Evolutionary conservation across 2,888 invertebrate genomes (phyloP).

Genomic region (Yponomeuta evonymella): DNA sequence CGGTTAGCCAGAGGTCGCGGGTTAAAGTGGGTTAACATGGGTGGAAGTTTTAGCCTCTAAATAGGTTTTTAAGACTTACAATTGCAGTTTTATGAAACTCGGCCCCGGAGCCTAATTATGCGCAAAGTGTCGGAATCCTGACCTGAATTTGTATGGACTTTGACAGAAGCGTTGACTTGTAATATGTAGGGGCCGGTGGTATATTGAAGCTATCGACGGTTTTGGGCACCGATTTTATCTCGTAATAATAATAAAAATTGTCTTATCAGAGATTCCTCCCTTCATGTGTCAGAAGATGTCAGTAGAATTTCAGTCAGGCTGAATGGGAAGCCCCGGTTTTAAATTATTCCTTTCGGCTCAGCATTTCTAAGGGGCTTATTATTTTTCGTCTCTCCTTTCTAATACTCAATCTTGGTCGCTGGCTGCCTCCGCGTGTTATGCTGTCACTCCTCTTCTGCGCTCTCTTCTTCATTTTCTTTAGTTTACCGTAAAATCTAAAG

Average conservation of each 20-base stretch:
- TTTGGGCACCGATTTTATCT: background rate
- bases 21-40: no score
- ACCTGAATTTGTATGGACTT: no score
- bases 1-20: no score
- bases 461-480: background rate
- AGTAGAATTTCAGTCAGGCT: background rate
- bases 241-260: background rate
- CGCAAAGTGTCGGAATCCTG: no score
- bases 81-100: no score
- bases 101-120: no score
- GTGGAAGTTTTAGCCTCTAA: no score
- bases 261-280: background rate
- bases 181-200: slow-evolving; percentile 18
- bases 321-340: background rate
- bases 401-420: background rate
- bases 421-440: slow-evolving; percentile 6
- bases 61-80: no score
- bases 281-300: slow-evolving; percentile 1
- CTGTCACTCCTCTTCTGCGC: background rate
- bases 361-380: slow-evolving; percentile 10
- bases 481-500: background rate
- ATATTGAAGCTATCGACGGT: background rate
- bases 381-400: slow-evolving; percentile 1
- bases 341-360: background rate
- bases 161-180: no score